A percentile compares a stretch with the other conserved stretches of the same genome.
These are phyloP conservation scores for Campodea augens DNA, from an alignment of 1,140 invertebrate genomes.

Conservation along the genomic window DNA sequence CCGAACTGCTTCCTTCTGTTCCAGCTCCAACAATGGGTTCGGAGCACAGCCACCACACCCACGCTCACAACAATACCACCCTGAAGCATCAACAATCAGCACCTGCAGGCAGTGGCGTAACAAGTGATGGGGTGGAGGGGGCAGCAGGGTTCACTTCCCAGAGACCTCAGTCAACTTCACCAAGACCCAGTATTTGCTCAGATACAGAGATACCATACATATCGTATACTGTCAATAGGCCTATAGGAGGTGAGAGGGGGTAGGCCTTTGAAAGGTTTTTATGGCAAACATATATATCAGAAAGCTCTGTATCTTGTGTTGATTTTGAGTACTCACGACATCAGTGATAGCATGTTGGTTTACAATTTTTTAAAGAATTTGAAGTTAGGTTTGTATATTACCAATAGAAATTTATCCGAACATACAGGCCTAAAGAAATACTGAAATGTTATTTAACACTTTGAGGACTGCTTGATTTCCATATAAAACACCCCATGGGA, in stretches of 20 bases:
- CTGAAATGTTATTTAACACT: too few relatives aligned
- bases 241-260: slow-evolving; percentile 47
- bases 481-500: too few relatives aligned
- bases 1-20: too few relatives aligned
- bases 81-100: slow-evolving; percentile 12
- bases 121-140: slow-evolving; percentile 22
- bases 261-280: neutral
- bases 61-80: slow-evolving; percentile 9
- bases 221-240: slow-evolving; percentile 78
- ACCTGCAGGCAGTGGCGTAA: slow-evolving; percentile 9
- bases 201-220: slow-evolving; percentile 84
- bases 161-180: slow-evolving; percentile 41
- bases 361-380: slow-evolving; percentile 10
- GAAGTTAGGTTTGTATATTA: too few relatives aligned
- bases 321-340: too few relatives aligned
- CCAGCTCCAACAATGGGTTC: slow-evolving; percentile 12
- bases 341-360: too few relatives aligned
- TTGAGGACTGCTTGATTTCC: too few relatives aligned
- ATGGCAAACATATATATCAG: slow-evolving; percentile 1
- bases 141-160: too few relatives aligned
- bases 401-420: too few relatives aligned
- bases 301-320: too few relatives aligned
- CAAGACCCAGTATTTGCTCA: slow-evolving; percentile 67
- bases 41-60: slow-evolving; percentile 14
- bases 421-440: too few relatives aligned